A percentile compares a stretch with the other conserved stretches of the same genome.
Conservation (phyloP, 2,113 vertebrate genomes). For the Petrocephalus microphthalmus region DNA sequence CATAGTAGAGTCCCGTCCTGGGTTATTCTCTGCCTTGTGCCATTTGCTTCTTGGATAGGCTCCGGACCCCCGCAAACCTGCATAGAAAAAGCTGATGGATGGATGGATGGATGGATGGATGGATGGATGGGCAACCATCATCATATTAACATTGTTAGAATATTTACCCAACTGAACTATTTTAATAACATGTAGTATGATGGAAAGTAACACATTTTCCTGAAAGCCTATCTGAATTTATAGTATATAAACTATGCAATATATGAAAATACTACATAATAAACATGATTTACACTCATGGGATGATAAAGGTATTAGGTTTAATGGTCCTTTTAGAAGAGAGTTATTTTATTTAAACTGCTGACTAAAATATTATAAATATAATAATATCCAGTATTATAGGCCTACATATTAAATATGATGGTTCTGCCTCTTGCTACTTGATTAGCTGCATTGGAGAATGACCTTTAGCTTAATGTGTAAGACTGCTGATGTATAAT, state of each 20-base stretch:
- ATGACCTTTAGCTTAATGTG: not conserved
- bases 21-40: not conserved
- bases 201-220: not conserved
- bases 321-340: not conserved
- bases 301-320: not conserved
- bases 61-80: not conserved
- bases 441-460: not conserved
- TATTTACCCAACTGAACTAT: not conserved
- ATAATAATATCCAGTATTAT: not conserved
- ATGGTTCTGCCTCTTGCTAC: not conserved
- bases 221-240: not conserved
- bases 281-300: not conserved
- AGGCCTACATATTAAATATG: not conserved
- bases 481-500: not conserved
- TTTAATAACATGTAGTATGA: not conserved
- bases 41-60: not conserved
- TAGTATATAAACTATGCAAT: not conserved
- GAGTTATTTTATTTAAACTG: not conserved
- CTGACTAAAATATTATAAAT: not conserved
- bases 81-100: not conserved
- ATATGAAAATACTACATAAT: not conserved
- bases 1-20: not conserved
- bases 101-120: not conserved
- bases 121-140: not conserved
- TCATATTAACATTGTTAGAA: not conserved